A percentile compares a stretch with the other conserved stretches of the same genome.
These are phyloP conservation scores for Nannoperca australis DNA, from an alignment of 2,797 vertebrate species.

Conservation along the genomic window DNA sequence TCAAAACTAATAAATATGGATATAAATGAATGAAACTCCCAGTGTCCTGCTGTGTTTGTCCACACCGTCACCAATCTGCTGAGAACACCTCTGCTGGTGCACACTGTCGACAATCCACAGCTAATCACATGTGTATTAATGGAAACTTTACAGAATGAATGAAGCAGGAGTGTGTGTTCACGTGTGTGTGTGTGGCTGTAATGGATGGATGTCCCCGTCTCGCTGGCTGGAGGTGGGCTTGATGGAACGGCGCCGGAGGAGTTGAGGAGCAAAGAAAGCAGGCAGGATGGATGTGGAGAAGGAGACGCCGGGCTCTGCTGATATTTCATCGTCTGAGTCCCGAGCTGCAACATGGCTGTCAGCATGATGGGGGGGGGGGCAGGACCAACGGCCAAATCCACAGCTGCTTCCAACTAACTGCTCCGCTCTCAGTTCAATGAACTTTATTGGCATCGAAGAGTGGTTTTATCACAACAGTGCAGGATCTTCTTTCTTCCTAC, in stretches of 20 bases:
- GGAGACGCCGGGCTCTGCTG: conserved; percentile 39
- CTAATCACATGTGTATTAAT: conserved; percentile 10
- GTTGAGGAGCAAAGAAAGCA: conserved; percentile 32
- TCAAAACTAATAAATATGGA: background rate
- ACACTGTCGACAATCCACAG: background rate
- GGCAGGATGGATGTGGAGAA: conserved; percentile 37
- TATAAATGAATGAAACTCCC: background rate
- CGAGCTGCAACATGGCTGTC: conserved; percentile 62
- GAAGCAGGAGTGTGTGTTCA: conserved; percentile 3
- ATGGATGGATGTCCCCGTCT: conserved; percentile 57
- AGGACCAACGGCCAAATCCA: conserved; percentile 31
- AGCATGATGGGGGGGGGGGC: conserved; percentile 41
- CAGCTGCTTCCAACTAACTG: conserved; percentile 78
- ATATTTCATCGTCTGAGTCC: conserved; percentile 53
- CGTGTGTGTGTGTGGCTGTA: conserved; percentile 20
- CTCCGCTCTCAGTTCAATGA: conserved; percentile 19
- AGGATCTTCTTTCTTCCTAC: background rate
- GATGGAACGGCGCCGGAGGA: conserved; percentile 56
- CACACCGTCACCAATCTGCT: no score
- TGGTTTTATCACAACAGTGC: background rate
- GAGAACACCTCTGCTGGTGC: background rate
- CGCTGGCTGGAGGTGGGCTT: conserved; percentile 51
- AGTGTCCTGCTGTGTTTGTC: background rate
- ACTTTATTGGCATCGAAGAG: conserved; percentile 38
- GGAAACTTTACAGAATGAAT: background rate